Conservation (phyloP, 2,888 invertebrate species). For the Hoplodrina blanda region DNA sequence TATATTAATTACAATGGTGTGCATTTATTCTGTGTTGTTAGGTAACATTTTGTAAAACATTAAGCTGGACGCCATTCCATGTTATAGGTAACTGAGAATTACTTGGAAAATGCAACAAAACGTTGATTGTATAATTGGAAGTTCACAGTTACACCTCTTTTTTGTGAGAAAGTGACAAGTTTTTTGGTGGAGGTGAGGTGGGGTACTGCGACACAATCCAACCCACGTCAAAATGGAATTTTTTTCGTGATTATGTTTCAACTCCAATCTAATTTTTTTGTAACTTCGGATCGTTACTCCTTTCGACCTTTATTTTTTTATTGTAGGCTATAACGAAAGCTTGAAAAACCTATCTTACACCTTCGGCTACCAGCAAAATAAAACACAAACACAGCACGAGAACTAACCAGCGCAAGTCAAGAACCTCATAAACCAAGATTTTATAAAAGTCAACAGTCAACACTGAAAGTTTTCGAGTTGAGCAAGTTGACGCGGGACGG, state of each 20-base stretch:
- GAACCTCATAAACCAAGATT: constrained; percentile 36
- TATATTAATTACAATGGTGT: background rate
- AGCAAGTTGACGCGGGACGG: constrained; percentile 25
- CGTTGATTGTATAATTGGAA: constrained; percentile 7
- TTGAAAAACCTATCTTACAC: no score
- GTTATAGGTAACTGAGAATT: background rate
- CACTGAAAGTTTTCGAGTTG: constrained; percentile 27
- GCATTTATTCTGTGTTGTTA: background rate
- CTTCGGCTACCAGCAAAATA: background rate
- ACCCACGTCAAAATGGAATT: no score
- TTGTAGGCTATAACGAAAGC: no score
- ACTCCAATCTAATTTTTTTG: no score
- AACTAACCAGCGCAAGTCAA: constrained; percentile 14
- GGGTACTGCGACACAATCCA: no score
- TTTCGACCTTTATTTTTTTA: no score
- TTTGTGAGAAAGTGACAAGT: no score
- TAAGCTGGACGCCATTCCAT: background rate
- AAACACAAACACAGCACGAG: background rate
- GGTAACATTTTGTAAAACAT: background rate
- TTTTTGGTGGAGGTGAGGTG: no score
- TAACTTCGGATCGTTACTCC: no score
- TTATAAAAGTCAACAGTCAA: constrained; percentile 39
- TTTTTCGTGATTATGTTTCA: no score
- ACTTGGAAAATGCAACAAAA: constrained; percentile 7
- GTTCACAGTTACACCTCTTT: background rate